Conservation (phyloP, 2,888 invertebrate genomes). For the Taphrorychus bicolor region DNA sequence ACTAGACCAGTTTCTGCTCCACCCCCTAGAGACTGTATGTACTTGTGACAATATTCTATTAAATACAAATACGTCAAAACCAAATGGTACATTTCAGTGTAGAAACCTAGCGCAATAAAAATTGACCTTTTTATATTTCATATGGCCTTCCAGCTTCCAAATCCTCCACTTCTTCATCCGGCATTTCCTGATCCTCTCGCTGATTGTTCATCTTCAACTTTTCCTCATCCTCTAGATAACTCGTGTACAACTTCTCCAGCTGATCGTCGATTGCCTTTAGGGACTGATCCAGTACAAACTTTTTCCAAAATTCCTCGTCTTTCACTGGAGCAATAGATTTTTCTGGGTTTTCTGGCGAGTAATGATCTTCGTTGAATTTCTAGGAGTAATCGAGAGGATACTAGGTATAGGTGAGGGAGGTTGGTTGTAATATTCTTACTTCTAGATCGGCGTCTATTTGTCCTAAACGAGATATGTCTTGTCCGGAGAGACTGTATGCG, state of each 20-base stretch:
- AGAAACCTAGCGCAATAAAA: too few species aligned
- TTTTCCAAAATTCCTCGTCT: slow-evolving; percentile 34
- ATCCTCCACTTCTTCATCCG: not conserved
- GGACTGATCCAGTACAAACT: slow-evolving; percentile 26
- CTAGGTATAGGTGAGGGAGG: not conserved
- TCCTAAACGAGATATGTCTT: slow-evolving; percentile 23
- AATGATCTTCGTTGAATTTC: slow-evolving; percentile 25
- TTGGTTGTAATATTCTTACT: slow-evolving; percentile 11
- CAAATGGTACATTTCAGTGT: too few species aligned
- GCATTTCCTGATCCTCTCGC: not conserved
- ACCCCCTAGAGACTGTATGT: too few species aligned
- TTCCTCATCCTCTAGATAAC: slow-evolving; percentile 36
- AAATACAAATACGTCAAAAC: too few species aligned
- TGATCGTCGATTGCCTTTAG: slow-evolving; percentile 42
- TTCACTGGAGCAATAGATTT: slow-evolving; percentile 15
- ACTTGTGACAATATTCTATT: too few species aligned
- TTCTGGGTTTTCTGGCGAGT: not conserved
- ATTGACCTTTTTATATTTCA: not conserved
- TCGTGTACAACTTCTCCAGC: slow-evolving; percentile 34
- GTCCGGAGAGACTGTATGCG: slow-evolving; percentile 13
- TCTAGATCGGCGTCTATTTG: slow-evolving; percentile 33
- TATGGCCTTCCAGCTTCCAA: not conserved
- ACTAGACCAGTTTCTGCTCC: too few species aligned
- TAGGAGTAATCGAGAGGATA: slow-evolving; percentile 5
- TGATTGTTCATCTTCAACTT: slow-evolving; percentile 7